These are phyloP conservation scores for Canis aureus DNA, from an alignment of 2,113 vertebrate genomes.

Conservation along the genomic window DNA sequence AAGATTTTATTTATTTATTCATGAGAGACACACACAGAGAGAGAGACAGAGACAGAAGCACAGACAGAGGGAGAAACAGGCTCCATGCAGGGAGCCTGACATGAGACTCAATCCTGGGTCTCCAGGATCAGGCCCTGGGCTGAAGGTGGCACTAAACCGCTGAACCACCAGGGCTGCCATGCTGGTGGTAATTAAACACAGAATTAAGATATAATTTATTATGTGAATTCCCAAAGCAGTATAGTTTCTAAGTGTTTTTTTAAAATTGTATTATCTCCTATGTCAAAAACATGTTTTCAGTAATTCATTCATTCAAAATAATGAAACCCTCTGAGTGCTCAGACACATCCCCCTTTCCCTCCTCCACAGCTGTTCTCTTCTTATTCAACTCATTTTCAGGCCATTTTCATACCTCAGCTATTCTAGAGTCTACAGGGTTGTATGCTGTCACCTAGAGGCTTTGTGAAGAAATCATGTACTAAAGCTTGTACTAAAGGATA, in stretches of 20 bases:
- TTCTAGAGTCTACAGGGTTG: neutral
- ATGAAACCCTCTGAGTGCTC: neutral
- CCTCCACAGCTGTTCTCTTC: neutral
- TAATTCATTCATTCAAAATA: slow-evolving; percentile 22
- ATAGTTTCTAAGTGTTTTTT: neutral
- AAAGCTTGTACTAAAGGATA: neutral
- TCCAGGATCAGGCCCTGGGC: too few relatives aligned
- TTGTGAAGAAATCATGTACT: neutral
- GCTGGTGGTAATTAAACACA: neutral
- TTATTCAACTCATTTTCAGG: neutral
- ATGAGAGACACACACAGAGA: too few relatives aligned
- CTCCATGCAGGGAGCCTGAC: too few relatives aligned
- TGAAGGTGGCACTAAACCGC: too few relatives aligned
- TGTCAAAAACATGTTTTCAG: slow-evolving; percentile 30
- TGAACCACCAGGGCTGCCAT: neutral
- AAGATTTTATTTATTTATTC: too few relatives aligned
- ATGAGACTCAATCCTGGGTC: too few relatives aligned
- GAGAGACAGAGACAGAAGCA: too few relatives aligned
- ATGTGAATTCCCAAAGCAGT: neutral
- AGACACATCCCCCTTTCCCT: neutral
- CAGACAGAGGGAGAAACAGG: too few relatives aligned
- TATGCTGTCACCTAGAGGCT: neutral
- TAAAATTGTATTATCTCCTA: neutral
- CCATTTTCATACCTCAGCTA: neutral
- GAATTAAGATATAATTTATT: slow-evolving; percentile 22